These are phyloP conservation scores for Crioceris asparagi DNA, from an alignment of 2,888 invertebrate species.

Conservation along the genomic window DNA sequence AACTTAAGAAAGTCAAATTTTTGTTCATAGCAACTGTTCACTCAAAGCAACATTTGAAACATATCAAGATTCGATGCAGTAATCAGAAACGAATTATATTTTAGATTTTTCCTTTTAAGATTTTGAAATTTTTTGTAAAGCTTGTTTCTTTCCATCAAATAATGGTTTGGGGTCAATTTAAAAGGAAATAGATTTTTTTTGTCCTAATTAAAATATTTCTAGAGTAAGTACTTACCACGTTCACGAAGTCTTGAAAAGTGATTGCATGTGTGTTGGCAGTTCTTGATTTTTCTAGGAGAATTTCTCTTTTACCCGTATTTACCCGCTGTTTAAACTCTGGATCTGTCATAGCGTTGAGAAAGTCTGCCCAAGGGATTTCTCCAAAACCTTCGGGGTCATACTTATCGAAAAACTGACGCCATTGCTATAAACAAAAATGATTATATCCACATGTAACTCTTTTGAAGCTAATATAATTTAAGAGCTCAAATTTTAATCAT, in stretches of 20 bases:
- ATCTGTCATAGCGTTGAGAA: constrained; percentile 58
- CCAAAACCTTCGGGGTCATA: constrained; percentile 90
- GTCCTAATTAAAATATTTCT: too few species aligned
- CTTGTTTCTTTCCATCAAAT: too few species aligned
- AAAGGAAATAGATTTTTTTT: too few species aligned
- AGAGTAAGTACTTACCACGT: constrained; percentile 75
- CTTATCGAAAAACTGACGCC: constrained; percentile 79
- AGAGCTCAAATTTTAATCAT: too few species aligned
- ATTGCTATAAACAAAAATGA: constrained; percentile 55
- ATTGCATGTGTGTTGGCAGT: constrained; percentile 65
- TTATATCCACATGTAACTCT: background rate
- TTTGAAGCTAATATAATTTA: background rate
- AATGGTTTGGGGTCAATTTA: too few species aligned
- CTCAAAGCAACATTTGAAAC: too few species aligned
- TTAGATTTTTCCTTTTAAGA: too few species aligned
- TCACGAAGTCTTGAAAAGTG: constrained; percentile 88
- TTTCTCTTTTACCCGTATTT: constrained; percentile 38
- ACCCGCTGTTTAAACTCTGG: constrained; percentile 35
- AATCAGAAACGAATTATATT: too few species aligned
- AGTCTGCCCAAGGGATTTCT: constrained; percentile 81
- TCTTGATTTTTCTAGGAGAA: constrained; percentile 60
- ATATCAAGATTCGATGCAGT: too few species aligned
- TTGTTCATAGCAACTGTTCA: too few species aligned
- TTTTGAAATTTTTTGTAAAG: too few species aligned
- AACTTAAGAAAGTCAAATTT: too few species aligned